phyloP scores from a whole-genome alignment of 2,888 invertebrate species.

The Amphimallon solstitiale region DNA sequence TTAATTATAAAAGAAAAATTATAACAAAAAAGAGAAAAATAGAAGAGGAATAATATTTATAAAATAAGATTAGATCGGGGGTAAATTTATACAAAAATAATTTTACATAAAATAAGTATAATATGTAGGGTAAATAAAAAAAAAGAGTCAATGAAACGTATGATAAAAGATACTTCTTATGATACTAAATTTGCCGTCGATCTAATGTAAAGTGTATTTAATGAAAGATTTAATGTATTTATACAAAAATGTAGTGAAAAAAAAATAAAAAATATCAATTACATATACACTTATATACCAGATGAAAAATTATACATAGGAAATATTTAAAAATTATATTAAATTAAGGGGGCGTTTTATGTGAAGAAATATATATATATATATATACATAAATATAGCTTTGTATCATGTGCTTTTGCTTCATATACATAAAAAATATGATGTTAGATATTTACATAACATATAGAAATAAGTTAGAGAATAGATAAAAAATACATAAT shows the following conservation, averaged over 20 bases:
- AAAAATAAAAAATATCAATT: not conserved
- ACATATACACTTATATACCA: not conserved
- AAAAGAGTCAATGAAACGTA: conserved; percentile 6
- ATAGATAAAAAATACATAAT: conserved; percentile 7
- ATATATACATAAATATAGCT: not conserved
- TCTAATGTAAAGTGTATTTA: not conserved
- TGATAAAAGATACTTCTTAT: conserved; percentile 11
- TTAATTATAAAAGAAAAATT: conserved; percentile 28
- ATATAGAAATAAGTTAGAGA: not conserved
- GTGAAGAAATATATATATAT: not conserved
- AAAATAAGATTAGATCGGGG: not conserved
- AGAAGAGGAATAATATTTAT: no score
- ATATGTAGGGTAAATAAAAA: not conserved
- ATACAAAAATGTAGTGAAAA: conserved; percentile 3
- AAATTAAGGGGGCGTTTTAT: not conserved
- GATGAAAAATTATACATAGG: not conserved
- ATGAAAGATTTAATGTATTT: conserved; percentile 1
- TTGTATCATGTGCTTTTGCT: conserved; percentile 24
- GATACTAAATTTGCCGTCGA: conserved; percentile 9
- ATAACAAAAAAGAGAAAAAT: not conserved
- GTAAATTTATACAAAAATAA: conserved; percentile 13
- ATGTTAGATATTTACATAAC: not conserved
- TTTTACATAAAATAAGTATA: no score
- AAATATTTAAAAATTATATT: not conserved
- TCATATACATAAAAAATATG: not conserved